Evolutionary conservation across 2,888 invertebrate genomes (phyloP).

Genomic region (Hydrotaea diabolus): DNA sequence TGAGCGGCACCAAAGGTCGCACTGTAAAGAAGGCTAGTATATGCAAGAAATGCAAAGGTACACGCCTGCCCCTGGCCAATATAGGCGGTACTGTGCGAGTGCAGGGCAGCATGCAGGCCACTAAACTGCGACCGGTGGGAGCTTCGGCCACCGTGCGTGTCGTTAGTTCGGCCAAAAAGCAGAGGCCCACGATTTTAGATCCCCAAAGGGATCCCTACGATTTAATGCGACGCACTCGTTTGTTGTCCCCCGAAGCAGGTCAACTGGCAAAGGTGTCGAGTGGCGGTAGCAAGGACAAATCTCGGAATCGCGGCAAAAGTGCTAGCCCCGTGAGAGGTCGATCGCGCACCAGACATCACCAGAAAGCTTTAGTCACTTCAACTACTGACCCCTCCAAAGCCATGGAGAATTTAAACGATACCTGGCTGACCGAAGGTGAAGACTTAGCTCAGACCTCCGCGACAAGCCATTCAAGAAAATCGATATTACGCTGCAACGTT

Average conservation of each 20-base stretch:
- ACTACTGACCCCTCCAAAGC: conserved; percentile 80
- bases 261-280: background rate
- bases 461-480: conserved; percentile 82
- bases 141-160: conserved; percentile 85
- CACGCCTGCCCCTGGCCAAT: conserved; percentile 87
- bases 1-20: conserved; percentile 88
- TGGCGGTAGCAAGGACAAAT: conserved; percentile 73
- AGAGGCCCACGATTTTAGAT: conserved; percentile 86
- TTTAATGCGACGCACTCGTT: conserved; percentile 88
- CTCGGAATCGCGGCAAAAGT: conserved; percentile 81
- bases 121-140: conserved; percentile 77
- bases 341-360: conserved; percentile 81
- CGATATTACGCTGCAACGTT: conserved; percentile 91
- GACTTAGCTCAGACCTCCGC: conserved; percentile 63
- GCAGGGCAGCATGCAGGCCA: conserved; percentile 71
- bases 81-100: conserved; percentile 87
- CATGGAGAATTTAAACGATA: conserved; percentile 70
- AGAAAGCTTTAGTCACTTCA: conserved; percentile 69
- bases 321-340: conserved; percentile 83
- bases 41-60: conserved; percentile 92
- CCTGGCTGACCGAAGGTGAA: conserved; percentile 77
- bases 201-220: conserved; percentile 89
- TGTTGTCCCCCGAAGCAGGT: conserved; percentile 84
- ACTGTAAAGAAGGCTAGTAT: conserved; percentile 88
- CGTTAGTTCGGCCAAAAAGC: conserved; percentile 81